Evolutionary conservation across 64 coral and sea anemone species (phyloP).

Genomic region (Orbicella faveolata): DNA sequence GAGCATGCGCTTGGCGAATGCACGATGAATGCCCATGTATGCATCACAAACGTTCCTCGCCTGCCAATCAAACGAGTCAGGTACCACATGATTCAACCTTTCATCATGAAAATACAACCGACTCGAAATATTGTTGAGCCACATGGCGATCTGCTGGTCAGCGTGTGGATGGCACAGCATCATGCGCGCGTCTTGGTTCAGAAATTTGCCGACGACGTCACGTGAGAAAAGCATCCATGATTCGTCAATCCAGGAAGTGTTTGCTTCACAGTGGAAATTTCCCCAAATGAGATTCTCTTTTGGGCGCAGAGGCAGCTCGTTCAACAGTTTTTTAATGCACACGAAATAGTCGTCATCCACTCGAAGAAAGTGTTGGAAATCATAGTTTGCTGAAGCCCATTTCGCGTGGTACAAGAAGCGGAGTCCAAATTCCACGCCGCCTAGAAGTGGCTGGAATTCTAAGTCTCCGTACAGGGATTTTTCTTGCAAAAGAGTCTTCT

Average conservation of each 20-base stretch:
- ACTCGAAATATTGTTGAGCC: constrained; percentile 57
- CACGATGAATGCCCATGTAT: constrained; percentile 44
- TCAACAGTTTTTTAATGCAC: constrained; percentile 45
- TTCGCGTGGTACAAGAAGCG: constrained; percentile 54
- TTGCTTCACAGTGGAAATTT: constrained; percentile 30
- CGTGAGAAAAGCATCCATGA: constrained; percentile 59
- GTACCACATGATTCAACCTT: not conserved
- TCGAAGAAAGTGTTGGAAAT: constrained; percentile 63
- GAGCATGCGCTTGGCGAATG: constrained; percentile 14
- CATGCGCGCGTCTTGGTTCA: constrained; percentile 37
- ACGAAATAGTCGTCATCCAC: constrained; percentile 64
- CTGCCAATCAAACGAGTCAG: not conserved
- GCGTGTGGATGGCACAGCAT: constrained; percentile 64
- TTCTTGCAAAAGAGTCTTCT: not conserved
- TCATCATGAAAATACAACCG: constrained; percentile 20
- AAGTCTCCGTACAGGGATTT: constrained; percentile 15
- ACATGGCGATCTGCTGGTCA: constrained; percentile 68
- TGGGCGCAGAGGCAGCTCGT: constrained; percentile 47
- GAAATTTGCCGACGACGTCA: constrained; percentile 42
- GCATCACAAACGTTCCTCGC: constrained; percentile 32
- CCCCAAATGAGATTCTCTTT: constrained; percentile 56
- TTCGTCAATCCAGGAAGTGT: constrained; percentile 38
- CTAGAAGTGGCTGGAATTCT: constrained; percentile 39
- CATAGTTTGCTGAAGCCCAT: constrained; percentile 43
- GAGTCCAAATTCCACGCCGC: constrained; percentile 54